phyloP scores from a whole-genome alignment of 2,888 invertebrate species.

The Caenorhabditis sp. region DNA sequence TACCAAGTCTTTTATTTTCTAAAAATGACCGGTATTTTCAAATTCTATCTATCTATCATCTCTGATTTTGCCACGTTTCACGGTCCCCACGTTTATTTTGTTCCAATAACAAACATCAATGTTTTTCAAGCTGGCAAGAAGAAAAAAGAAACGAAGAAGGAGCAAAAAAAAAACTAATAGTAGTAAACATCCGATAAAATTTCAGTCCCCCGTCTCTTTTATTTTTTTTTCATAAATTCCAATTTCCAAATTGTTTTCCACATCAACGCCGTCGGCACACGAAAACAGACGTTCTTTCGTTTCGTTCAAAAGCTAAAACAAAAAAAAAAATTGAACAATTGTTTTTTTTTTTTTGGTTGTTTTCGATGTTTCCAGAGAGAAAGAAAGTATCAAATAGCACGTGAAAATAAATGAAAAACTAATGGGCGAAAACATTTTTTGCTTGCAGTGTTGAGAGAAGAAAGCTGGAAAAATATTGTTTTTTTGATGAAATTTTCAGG shows the following conservation, averaged over 20 bases:
- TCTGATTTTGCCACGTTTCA: too few species aligned
- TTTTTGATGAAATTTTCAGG: not conserved
- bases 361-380: not conserved
- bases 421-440: not conserved
- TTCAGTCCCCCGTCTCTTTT: not conserved
- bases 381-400: not conserved
- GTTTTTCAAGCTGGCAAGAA: too few species aligned
- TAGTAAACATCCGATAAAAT: constrained; percentile 1
- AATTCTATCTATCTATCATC: too few species aligned
- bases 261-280: not conserved
- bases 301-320: too few species aligned
- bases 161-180: not conserved
- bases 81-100: too few species aligned
- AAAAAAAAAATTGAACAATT: not conserved
- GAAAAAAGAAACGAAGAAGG: not conserved
- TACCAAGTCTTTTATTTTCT: too few species aligned
- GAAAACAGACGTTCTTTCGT: not conserved
- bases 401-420: not conserved
- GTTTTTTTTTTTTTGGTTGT: not conserved
- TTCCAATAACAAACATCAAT: too few species aligned
- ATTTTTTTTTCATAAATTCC: not conserved
- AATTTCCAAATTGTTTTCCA: constrained; percentile 1
- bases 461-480: too few species aligned
- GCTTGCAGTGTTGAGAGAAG: too few species aligned
- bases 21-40: too few species aligned